A percentile compares a stretch with the other conserved stretches of the same genome.
Conservation (phyloP, 2,113 vertebrate genomes). For the Centrocercus urophasianus region DNA sequence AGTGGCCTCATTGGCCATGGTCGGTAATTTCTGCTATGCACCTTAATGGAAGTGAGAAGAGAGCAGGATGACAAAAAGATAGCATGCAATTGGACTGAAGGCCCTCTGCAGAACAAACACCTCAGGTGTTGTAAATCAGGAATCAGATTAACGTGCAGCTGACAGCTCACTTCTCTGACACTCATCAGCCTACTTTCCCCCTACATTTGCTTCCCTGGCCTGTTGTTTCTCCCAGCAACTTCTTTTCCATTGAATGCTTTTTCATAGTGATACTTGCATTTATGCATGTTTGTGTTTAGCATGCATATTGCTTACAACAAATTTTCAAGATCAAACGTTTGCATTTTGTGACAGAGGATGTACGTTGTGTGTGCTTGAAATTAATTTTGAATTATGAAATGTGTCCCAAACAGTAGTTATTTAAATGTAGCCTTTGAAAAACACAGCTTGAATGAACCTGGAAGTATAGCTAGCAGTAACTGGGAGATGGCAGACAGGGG, state of each 20-base stretch:
- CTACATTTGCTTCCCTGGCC: background rate
- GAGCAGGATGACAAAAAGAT: background rate
- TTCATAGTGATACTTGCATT: background rate
- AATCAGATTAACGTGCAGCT: background rate
- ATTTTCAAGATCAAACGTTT: background rate
- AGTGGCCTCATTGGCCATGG: background rate
- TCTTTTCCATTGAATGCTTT: background rate
- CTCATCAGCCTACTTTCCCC: background rate
- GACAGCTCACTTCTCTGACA: background rate
- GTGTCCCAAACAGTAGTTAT: background rate
- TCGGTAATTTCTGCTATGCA: background rate
- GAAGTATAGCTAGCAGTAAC: background rate
- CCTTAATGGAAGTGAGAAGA: background rate
- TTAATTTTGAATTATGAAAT: background rate
- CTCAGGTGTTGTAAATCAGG: background rate
- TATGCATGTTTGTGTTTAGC: background rate
- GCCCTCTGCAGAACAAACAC: background rate
- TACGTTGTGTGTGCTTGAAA: background rate
- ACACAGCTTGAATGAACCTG: background rate
- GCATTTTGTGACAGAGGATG: background rate
- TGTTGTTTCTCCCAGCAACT: background rate
- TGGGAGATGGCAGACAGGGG: background rate
- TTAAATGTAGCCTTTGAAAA: background rate
- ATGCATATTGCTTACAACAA: background rate
- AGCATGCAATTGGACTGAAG: background rate